Conservation (phyloP, 2,113 vertebrate genomes). For the Hyperopisus bebe region DNA sequence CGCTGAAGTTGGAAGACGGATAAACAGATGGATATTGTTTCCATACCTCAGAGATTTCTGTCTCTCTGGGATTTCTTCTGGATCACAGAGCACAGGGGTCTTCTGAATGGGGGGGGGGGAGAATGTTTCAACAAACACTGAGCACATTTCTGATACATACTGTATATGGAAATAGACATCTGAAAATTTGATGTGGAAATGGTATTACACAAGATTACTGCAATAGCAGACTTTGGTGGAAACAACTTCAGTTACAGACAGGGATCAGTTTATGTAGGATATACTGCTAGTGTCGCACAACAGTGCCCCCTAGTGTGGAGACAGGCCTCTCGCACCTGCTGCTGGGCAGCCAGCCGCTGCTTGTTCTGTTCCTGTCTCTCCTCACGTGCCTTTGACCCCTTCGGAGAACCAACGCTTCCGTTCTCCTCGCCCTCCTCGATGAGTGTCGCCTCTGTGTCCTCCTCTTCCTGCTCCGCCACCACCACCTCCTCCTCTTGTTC, state of each 20-base stretch:
- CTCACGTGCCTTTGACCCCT: neutral
- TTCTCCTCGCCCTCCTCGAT: conserved; percentile 39
- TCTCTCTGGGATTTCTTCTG: conserved; percentile 8
- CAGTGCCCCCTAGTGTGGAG: neutral
- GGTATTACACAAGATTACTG: neutral
- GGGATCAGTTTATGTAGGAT: neutral
- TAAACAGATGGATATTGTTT: neutral
- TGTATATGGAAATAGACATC: neutral
- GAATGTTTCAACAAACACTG: neutral
- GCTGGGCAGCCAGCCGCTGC: neutral
- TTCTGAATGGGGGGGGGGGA: conserved; percentile 25
- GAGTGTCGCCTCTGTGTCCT: conserved; percentile 36
- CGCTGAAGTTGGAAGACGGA: neutral
- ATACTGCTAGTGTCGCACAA: neutral
- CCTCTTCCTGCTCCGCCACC: neutral
- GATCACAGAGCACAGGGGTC: conserved; percentile 20
- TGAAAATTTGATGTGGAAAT: neutral
- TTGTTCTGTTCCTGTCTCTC: conserved; percentile 17
- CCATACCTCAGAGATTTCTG: conserved; percentile 39
- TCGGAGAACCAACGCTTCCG: conserved; percentile 24
- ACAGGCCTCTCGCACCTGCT: neutral
- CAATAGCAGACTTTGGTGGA: neutral
- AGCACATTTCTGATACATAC: neutral
- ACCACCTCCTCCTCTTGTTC: conserved; percentile 32
- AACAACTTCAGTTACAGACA: neutral